Base-by-base conservation (phyloP, 2,113 vertebrate species). In the Phaetusa simplex region DNA sequence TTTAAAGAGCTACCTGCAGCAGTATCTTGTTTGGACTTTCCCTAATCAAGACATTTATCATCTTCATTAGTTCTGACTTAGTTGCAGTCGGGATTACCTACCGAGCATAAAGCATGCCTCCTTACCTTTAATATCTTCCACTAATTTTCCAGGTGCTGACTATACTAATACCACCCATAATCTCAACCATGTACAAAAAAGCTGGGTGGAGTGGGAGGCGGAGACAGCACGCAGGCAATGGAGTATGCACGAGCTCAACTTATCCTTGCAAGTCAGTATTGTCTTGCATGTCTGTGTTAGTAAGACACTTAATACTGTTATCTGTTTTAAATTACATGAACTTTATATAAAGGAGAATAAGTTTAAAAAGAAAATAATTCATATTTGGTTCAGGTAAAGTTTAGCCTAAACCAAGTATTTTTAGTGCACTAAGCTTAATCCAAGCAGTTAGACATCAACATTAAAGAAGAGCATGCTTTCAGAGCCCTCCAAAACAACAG, bases 191-290 rank as follows among this genome's bases (percentile, higher is more conserved):
- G 5, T 53, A 56, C 55, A 92, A 72, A 89, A 71, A 24, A 74
- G 42, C 24, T 10, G 5, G 58, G 45, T 1, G 4, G 58, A 38
- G 32, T 91, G 30, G 11, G n/a, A 74, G 34, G 38, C 47, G 65
- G 56, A 73, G 42, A 70, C n/a, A 23, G 24, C 1, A 12, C 1
- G 0, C 38, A 53, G 0, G 0, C 1, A 1, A 76, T 2, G 5
- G 4, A 86, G n/a, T 24, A 36, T 2, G 5, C 22, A 47, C 0
- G 2, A 61, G 19, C 56, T 87, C 90, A 64, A 72, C 26, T 53
- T 50, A 58, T 23, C 50, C 62, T 71, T 43, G 43, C 38, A 94
- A 67, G 58, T 38, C 55, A 40, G 22, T n/a, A 38, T 1, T 64
- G n/a, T 9, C 71, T 83, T n/a, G n/a, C n/a, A n/a, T n/a, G n/a